Base-by-base conservation (phyloP, 2,797 vertebrate species). In the Oreortyx pictus region DNA sequence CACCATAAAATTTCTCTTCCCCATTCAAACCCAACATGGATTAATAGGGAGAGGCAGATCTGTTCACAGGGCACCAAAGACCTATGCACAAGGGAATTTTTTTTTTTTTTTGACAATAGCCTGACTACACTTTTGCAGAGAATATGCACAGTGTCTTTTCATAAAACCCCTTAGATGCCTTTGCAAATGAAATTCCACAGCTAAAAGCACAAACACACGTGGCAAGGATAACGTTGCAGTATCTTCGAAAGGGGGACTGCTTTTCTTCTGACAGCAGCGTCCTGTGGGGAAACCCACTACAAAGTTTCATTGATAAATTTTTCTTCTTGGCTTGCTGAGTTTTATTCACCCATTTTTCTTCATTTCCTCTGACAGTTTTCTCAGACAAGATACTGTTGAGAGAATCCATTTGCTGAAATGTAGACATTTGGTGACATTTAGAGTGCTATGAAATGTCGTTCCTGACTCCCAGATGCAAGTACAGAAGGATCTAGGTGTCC, bases 281-380 rank as follows among this genome's bases (percentile, higher is more conserved):
- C 64, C 27, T 41, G 12, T 35, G 56, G 75, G 29, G 35, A 90
- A 67, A 68, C 19, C 5, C 7, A 74, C 27, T 31, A 19, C 8
- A 11, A 68, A 75, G 6, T 62, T 46, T 60, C 39, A 33, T 3
- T 52, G 50, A 81, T 25, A 80, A 57, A 62, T 86, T 70, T 81
- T 79, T 9, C 11, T 56, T 9, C 7, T 47, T 62, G 72, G 1
- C 23, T 86, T 62, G 7, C 54, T 86, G 22, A 14, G 7, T 64
- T 64, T 44, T 19, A 23, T 78, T 88, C 46, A 22, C 6, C 7
- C 62, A 1, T 33, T 86, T 88, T 77, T 65, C 24, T 68, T 70
- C 4, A 18, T 66, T 54, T 70, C 8, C 29, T 62, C 10, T 1
- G 3, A 3, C 14, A 4, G 0, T 0, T 29, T 74, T 75, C 47